Percentiles rank a stretch among this genome's conserved stretches.
Conservation (phyloP, 2,797 vertebrate species). For the Rhynchotus rufescens region DNA sequence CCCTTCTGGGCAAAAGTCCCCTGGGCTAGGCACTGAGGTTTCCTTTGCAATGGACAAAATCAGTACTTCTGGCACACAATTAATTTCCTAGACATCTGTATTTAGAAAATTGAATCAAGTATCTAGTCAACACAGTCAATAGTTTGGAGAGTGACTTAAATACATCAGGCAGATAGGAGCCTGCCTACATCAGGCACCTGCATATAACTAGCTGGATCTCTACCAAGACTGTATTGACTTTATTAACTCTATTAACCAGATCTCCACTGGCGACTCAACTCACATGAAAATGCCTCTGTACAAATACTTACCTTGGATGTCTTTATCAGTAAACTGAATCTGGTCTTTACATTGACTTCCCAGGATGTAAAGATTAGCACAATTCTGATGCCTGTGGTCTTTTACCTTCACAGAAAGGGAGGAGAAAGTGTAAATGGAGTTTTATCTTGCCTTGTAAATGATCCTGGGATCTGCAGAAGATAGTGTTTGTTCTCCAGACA, state of each 20-base stretch:
- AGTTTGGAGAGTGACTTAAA: background rate
- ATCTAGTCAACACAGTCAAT: rapidly evolving
- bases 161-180: background rate
- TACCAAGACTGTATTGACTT: background rate
- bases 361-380: background rate
- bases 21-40: background rate
- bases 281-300: background rate
- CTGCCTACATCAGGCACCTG: background rate
- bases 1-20: background rate
- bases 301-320: background rate
- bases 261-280: background rate
- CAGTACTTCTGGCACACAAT: background rate
- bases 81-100: background rate
- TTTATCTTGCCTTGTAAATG: background rate
- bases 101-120: background rate
- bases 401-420: background rate
- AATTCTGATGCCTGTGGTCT: background rate
- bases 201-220: background rate
- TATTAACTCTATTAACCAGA: background rate
- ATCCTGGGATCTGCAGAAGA: background rate
- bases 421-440: background rate
- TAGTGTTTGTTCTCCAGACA: background rate
- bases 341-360: background rate
- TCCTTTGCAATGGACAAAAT: background rate
- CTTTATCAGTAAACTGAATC: background rate